These are phyloP conservation scores for Phasia obesa DNA, from an alignment of 2,888 invertebrate genomes.

Conservation along the genomic window DNA sequence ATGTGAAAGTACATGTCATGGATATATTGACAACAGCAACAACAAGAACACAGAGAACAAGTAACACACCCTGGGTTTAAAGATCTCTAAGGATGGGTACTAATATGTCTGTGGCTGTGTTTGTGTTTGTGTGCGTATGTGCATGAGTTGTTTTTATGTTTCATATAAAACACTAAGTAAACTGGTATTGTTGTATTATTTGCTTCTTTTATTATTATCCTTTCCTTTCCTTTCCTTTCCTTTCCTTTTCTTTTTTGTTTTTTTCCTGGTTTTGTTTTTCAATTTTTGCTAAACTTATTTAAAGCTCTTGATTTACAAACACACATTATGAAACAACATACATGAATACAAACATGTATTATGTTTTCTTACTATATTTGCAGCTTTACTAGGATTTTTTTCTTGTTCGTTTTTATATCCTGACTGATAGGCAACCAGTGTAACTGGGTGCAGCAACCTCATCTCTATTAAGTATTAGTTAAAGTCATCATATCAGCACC, in stretches of 20 bases:
- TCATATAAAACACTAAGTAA: slow-evolving; percentile 53
- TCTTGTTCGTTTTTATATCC: not conserved
- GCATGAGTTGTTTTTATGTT: slow-evolving; percentile 20
- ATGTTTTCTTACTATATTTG: slow-evolving; percentile 41
- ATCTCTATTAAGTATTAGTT: slow-evolving; percentile 14
- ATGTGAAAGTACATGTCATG: slow-evolving; percentile 19
- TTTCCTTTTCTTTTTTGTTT: not conserved
- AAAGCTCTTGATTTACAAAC: slow-evolving; percentile 4
- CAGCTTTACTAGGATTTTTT: slow-evolving; percentile 34
- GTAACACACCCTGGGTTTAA: slow-evolving; percentile 45
- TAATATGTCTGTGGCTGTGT: not conserved
- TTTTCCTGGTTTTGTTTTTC: slow-evolving; percentile 38
- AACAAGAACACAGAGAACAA: slow-evolving; percentile 9
- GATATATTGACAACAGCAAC: slow-evolving; percentile 39
- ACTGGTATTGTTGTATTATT: slow-evolving; percentile 55
- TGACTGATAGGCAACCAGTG: not conserved
- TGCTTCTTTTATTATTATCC: slow-evolving; percentile 42
- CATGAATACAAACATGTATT: not conserved
- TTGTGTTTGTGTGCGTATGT: slow-evolving; percentile 21
- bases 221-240: no score
- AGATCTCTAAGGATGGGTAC: slow-evolving; percentile 23
- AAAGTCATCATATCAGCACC: slow-evolving; percentile 25
- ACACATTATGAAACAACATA: not conserved
- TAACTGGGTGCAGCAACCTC: slow-evolving; percentile 30
- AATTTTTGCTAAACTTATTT: slow-evolving; percentile 41